Evolutionary conservation across 2,888 invertebrate species (phyloP).

Genomic region (Napeogenes inachia): DNA sequence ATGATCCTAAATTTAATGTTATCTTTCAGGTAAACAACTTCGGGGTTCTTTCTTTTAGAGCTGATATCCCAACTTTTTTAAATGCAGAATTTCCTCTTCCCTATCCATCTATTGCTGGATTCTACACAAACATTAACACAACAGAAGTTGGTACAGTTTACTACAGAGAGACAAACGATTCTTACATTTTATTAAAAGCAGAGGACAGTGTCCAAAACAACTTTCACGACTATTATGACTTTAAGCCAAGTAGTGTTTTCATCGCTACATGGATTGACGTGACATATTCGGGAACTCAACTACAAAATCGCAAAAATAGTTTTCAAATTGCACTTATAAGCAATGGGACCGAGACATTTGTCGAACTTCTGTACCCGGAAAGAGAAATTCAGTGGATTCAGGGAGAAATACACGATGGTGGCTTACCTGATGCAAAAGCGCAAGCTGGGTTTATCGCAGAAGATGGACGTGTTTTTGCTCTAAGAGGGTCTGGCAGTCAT

Average conservation of each 20-base stretch:
- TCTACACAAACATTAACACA: constrained; percentile 94
- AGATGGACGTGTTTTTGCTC: constrained; percentile 84
- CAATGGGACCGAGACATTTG: constrained; percentile 88
- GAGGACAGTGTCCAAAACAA: constrained; percentile 83
- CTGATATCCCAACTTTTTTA: constrained; percentile 90
- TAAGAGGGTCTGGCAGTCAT: constrained; percentile 95
- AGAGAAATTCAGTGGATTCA: constrained; percentile 95
- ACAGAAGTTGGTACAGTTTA: constrained; percentile 83
- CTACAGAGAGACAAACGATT: constrained; percentile 82
- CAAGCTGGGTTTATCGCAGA: constrained; percentile 95
- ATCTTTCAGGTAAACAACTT: constrained; percentile 89
- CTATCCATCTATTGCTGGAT: constrained; percentile 92
- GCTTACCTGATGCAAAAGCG: constrained; percentile 91
- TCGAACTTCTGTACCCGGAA: constrained; percentile 91
- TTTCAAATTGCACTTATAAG: constrained; percentile 85
- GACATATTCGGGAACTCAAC: constrained; percentile 82
- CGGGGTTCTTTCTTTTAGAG: constrained; percentile 92
- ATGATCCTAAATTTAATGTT: background rate
- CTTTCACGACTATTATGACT: constrained; percentile 84
- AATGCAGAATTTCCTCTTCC: constrained; percentile 93
- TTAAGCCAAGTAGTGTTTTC: constrained; percentile 87
- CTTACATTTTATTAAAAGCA: constrained; percentile 80
- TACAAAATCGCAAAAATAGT: constrained; percentile 88
- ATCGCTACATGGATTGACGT: constrained; percentile 95
- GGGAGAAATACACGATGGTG: constrained; percentile 85